Conservation (phyloP, 2,797 vertebrate species). For the Labroides dimidiatus region DNA sequence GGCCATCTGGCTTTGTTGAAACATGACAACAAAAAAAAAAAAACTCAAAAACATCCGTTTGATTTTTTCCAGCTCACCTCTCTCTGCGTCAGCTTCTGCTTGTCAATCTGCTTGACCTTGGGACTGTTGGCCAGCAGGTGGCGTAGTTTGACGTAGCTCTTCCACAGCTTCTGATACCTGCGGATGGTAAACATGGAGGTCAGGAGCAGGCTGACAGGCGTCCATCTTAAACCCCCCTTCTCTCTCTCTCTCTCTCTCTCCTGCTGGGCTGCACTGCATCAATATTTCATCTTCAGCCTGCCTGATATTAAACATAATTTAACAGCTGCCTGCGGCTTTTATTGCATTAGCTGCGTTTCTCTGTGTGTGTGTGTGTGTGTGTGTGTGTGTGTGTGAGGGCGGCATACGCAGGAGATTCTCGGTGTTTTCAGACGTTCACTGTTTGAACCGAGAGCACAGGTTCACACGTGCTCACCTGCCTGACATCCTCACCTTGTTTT, state of each 20-base stretch:
- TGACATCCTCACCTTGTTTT: constrained; percentile 15
- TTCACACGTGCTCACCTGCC: too few species aligned
- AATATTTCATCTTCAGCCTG: constrained; percentile 64
- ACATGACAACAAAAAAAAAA: constrained; percentile 20
- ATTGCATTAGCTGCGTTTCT: constrained; percentile 49
- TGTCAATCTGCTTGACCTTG: constrained; percentile 98
- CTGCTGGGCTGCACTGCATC: constrained; percentile 45
- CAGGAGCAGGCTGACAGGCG: constrained; percentile 30
- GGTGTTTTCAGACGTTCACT: constrained; percentile 29
- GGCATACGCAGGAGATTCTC: constrained; percentile 14
- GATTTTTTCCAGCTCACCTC: constrained; percentile 85
- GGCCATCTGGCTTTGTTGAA: constrained; percentile 15
- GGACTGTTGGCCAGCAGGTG: constrained; percentile 98
- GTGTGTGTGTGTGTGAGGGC: constrained; percentile 31
- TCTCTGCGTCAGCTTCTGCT: constrained; percentile 97
- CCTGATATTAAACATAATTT: constrained; percentile 66
- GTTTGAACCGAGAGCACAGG: too few species aligned
- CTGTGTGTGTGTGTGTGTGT: constrained; percentile 9
- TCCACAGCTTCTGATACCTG: constrained; percentile 99
- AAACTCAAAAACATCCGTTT: background rate
- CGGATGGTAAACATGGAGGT: constrained; percentile 17
- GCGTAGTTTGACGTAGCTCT: constrained; percentile 98
- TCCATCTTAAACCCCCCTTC: constrained; percentile 1
- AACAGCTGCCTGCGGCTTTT: constrained; percentile 55
- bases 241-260: background rate